Evolutionary conservation across 1,140 invertebrate species (phyloP), one percentile per base, ranked within the genome.

Genomic region (Condylostylus longicornis): DNA sequence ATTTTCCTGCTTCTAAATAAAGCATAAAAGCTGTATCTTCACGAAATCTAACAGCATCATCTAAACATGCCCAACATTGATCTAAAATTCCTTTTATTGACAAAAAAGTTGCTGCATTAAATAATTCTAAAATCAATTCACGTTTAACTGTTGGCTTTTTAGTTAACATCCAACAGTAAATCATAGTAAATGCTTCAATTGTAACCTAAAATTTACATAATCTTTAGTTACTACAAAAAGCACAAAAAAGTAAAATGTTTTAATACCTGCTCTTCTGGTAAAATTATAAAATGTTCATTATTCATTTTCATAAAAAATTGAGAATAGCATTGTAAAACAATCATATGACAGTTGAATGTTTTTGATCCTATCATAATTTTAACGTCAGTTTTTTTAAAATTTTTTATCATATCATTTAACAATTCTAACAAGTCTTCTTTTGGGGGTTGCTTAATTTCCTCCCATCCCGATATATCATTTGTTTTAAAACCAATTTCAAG

Each of bases 81-180:
- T 77, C 70, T 42, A 77, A 69, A 31, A 82, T 60, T 65, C 75
- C 72, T 69, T 75, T 76, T 20, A 82, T 72, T 35, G 64, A 59
- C 0, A 82, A 54, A 53, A 67, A 74, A 33, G 75, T 74, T 0
- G 77, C 70, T 0, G 75, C 71, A 43, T 66, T 65, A 47, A 79
- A 79, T 10, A 82, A 53, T 38, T 79, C 74, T 22, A 81, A 51
- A 33, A 81, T 72, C 46, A 77, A 74, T 32, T 77, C 66, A 38
- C 74, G 65, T 33, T 66, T 68, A 2, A 79, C 49, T 2, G 71
- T 48, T 27, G 68, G 67, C 40, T 69, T 70, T 33, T 69, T 71
- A 12, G 74, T 68, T 42, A 77, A 70, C 77, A 81, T 80, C 79
- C 79, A 82, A 38, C 77, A 70, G 51, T 82, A 82, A 42, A 78